A percentile compares a stretch with the other conserved stretches of the same genome.
These are phyloP conservation scores for Tachyglossus aculeatus DNA, from an alignment of 2,797 vertebrate genomes.

Conservation along the genomic window DNA sequence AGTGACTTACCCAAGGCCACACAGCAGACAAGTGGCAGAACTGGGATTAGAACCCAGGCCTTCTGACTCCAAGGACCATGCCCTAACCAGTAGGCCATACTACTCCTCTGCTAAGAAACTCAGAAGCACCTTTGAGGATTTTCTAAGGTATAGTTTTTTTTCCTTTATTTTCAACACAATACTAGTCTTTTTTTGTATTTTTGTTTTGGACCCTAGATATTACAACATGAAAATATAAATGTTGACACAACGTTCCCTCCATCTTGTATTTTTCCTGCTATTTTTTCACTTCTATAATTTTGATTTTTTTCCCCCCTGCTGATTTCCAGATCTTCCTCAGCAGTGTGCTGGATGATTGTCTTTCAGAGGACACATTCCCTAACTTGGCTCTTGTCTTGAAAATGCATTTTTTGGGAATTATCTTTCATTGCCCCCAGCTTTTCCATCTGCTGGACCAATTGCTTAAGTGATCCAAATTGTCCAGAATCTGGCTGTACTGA, in stretches of 20 bases:
- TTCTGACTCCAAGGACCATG: too few species aligned
- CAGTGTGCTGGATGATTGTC: slow-evolving; percentile 47
- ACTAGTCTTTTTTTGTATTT: not conserved
- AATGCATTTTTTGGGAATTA: slow-evolving; percentile 68
- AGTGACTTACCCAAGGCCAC: too few species aligned
- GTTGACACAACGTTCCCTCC: too few species aligned
- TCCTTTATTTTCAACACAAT: not conserved
- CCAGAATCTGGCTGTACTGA: slow-evolving; percentile 34
- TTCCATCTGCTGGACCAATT: slow-evolving; percentile 66
- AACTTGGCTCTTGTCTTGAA: slow-evolving; percentile 46
- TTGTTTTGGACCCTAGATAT: too few species aligned
- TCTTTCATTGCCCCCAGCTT: slow-evolving; percentile 40
- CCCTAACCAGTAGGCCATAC: too few species aligned
- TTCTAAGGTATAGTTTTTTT: not conserved
- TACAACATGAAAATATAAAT: too few species aligned
- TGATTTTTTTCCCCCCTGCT: not conserved
- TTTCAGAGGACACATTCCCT: slow-evolving; percentile 39
- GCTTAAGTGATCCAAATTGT: slow-evolving; percentile 48
- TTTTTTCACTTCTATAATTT: slow-evolving; percentile 1
- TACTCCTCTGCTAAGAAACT: too few species aligned
- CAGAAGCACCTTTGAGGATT: too few species aligned
- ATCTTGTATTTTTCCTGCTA: not conserved
- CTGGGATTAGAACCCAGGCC: too few species aligned
- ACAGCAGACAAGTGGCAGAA: too few species aligned
- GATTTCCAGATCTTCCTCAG: slow-evolving; percentile 36